Conservation (phyloP, 2,797 vertebrate species). For the Garrulus glandarius region DNA sequence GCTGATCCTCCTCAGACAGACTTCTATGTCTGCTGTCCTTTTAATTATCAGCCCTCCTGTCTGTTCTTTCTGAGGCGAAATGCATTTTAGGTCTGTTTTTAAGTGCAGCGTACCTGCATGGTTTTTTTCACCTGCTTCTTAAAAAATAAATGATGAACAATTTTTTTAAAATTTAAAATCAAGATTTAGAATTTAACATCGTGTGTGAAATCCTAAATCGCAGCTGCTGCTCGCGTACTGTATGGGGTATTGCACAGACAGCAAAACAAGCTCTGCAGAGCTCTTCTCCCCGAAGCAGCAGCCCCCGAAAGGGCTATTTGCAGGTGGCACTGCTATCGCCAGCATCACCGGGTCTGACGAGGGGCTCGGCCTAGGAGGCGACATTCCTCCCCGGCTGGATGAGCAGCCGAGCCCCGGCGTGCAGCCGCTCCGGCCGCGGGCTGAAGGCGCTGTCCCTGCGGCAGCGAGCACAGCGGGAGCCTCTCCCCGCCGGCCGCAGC, state of each 20-base stretch:
- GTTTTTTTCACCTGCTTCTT: not conserved
- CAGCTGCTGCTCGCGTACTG: rapidly evolving
- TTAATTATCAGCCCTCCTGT: not conserved
- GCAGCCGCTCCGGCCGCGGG: not conserved
- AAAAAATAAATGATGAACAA: rapidly evolving
- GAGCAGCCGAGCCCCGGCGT: not conserved
- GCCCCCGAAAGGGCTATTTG: rapidly evolving
- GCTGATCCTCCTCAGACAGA: not conserved
- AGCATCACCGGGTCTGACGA: not conserved
- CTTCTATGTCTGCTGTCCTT: not conserved
- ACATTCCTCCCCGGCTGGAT: rapidly evolving
- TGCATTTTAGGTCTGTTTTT: rapidly evolving
- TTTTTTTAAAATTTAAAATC: not conserved
- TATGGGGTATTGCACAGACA: rapidly evolving
- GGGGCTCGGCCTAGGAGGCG: not conserved
- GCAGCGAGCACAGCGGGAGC: not conserved
- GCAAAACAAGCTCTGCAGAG: not conserved
- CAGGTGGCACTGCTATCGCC: not conserved
- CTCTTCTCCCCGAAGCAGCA: not conserved
- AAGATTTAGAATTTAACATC: not conserved
- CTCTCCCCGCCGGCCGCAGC: too few relatives aligned
- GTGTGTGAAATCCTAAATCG: not conserved
- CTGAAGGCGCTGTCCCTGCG: not conserved
- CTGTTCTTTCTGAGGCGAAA: not conserved
- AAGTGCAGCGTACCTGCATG: rapidly evolving